These are phyloP conservation scores for Drosophila busckii DNA, from an alignment of 1,140 invertebrate species.

Conservation along the genomic window DNA sequence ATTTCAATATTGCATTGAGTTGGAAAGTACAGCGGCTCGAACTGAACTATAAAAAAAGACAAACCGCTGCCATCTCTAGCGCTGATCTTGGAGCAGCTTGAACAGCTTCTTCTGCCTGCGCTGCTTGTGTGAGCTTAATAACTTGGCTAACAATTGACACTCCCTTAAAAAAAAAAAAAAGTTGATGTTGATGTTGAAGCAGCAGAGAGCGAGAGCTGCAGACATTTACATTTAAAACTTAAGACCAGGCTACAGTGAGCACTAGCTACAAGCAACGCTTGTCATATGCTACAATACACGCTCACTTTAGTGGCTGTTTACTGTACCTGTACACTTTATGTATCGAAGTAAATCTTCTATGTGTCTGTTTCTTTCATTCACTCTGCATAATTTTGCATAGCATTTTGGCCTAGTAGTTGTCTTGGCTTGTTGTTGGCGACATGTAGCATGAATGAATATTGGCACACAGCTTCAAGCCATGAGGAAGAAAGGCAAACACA, in stretches of 20 bases:
- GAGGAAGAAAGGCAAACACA: conserved; percentile 49
- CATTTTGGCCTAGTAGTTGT: conserved; percentile 57
- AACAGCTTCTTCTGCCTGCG: conserved; percentile 34
- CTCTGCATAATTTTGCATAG: conserved; percentile 76
- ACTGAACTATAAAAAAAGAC: no score
- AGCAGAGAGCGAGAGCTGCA: conserved; percentile 22
- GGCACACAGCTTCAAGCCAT: conserved; percentile 47
- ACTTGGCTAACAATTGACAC: conserved; percentile 75
- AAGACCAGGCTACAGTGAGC: conserved; percentile 17
- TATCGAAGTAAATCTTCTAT: conserved; percentile 63
- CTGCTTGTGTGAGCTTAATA: conserved; percentile 60
- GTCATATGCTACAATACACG: background rate
- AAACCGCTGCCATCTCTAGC: conserved; percentile 20
- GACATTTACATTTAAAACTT: conserved; percentile 31
- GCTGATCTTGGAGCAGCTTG: conserved; percentile 33
- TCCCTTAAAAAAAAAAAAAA: conserved; percentile 55
- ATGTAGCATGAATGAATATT: conserved; percentile 69
- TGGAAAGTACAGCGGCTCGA: background rate
- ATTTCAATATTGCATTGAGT: no score
- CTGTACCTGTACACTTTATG: conserved; percentile 44
- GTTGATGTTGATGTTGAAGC: conserved; percentile 43
- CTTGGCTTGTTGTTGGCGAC: conserved; percentile 18
- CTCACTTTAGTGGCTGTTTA: conserved; percentile 18
- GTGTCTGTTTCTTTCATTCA: conserved; percentile 54
- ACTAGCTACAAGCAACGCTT: background rate